phyloP scores from a whole-genome alignment of 2,113 vertebrate genomes.

The Pachycephala philippinensis region DNA sequence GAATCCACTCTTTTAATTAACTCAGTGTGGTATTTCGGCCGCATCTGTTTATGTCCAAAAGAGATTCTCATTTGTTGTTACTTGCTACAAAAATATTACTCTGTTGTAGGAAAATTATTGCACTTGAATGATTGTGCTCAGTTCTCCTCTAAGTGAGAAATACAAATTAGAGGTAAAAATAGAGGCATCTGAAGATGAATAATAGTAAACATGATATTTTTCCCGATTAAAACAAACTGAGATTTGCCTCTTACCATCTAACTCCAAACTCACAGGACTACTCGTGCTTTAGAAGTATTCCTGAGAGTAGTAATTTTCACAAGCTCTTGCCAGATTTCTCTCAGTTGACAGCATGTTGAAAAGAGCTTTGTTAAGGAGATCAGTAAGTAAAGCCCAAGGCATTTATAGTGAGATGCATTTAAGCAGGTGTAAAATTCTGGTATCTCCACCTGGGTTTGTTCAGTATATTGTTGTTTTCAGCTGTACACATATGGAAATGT shows the following conservation, averaged over 20 bases:
- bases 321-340: background rate
- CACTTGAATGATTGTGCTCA: background rate
- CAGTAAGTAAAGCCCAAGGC: background rate
- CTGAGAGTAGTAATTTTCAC: background rate
- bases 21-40: background rate
- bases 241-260: background rate
- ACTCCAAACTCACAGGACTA: background rate
- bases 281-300: background rate
- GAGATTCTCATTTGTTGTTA: background rate
- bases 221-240: background rate
- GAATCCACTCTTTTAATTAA: conserved; percentile 7
- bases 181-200: background rate
- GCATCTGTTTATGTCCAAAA: background rate
- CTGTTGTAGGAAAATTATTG: background rate
- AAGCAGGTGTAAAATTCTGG: background rate
- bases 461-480: background rate
- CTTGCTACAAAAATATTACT: background rate
- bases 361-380: background rate
- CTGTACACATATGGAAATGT: background rate
- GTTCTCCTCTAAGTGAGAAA: background rate
- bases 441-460: background rate
- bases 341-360: background rate
- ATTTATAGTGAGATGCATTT: background rate
- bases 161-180: background rate
- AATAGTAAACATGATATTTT: background rate